phyloP scores from a whole-genome alignment of 2,888 invertebrate species.

The Tenthredo distinguenda region DNA sequence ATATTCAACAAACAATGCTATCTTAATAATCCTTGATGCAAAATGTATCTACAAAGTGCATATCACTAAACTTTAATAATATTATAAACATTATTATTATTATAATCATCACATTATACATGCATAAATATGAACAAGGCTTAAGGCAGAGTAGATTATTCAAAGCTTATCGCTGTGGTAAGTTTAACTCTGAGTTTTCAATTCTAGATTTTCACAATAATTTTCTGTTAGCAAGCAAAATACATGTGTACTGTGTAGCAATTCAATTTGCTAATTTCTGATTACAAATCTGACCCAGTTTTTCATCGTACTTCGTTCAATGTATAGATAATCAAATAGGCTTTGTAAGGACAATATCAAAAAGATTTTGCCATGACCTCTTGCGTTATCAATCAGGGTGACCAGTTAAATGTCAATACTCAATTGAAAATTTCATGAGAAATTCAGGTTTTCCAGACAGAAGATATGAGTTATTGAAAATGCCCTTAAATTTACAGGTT shows the following conservation, averaged over 20 bases:
- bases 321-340: background rate
- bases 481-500: background rate
- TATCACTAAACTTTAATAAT: background rate
- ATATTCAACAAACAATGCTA: constrained; percentile 25
- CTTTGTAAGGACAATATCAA: background rate
- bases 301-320: background rate
- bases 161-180: background rate
- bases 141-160: background rate
- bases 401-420: background rate
- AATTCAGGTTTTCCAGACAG: background rate
- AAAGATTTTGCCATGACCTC: constrained; percentile 37
- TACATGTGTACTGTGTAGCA: background rate
- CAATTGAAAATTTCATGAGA: background rate
- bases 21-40: constrained; percentile 27
- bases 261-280: background rate
- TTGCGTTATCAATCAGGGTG: background rate
- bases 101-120: background rate
- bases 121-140: background rate
- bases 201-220: background rate
- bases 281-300: constrained; percentile 7
- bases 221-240: background rate
- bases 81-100: constrained; percentile 9
- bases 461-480: background rate
- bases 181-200: background rate
- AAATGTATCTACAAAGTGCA: constrained; percentile 25